These are phyloP conservation scores for Calephelis virginiensis DNA, from an alignment of 1,140 invertebrate species.

Conservation along the genomic window DNA sequence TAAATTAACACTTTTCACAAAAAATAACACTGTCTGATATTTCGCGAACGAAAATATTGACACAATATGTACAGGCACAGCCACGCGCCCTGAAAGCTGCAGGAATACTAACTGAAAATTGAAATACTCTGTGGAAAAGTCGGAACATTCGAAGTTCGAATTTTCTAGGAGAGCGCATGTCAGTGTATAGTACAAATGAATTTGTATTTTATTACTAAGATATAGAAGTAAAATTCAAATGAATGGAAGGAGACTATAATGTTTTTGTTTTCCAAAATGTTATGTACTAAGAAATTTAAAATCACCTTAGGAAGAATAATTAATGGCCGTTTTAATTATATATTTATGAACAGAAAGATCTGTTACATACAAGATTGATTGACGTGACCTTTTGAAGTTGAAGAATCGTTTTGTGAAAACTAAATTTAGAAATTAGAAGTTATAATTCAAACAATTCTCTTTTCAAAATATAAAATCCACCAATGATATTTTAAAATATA, in stretches of 20 bases:
- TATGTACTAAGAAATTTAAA: constrained; percentile 26
- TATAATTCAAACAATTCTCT: no score
- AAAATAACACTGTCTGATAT: background rate
- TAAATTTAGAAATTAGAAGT: no score
- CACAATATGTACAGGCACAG: background rate
- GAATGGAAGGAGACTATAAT: background rate
- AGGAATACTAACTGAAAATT: constrained; percentile 25
- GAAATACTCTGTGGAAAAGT: constrained; percentile 25
- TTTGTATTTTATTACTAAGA: background rate
- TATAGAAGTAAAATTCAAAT: background rate
- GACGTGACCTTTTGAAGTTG: constrained; percentile 3
- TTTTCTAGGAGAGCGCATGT: constrained; percentile 28
- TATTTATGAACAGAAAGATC: constrained; percentile 23
- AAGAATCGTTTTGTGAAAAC: background rate
- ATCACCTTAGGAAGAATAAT: constrained; percentile 30
- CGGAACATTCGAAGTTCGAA: constrained; percentile 21
- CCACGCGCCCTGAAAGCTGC: constrained; percentile 21
- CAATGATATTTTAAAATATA: no score
- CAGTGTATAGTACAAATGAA: background rate
- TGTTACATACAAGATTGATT: constrained; percentile 10
- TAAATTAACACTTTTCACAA: background rate
- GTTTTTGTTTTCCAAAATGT: constrained; percentile 23
- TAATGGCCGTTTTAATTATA: constrained; percentile 30
- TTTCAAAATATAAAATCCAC: no score
- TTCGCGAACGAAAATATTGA: background rate